A percentile compares a stretch with the other conserved stretches of the same genome.
These are phyloP conservation scores for Caloenas nicobarica DNA, from an alignment of 2,113 vertebrate genomes.

Conservation along the genomic window DNA sequence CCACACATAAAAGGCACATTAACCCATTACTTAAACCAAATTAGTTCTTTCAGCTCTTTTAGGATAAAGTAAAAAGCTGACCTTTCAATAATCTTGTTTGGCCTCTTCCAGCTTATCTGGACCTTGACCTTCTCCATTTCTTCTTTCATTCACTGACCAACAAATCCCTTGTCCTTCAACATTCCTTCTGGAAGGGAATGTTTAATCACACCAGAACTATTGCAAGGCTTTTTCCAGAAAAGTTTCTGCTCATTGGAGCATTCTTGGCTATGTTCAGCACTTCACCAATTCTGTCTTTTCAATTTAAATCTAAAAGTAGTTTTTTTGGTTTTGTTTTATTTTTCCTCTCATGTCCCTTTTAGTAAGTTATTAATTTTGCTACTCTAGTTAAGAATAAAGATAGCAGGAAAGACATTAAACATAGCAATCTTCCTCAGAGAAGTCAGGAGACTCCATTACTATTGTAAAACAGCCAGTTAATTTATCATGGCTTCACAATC, in stretches of 20 bases:
- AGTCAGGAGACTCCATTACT: background rate
- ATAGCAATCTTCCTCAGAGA: background rate
- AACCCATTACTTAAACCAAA: background rate
- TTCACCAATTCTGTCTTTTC: background rate
- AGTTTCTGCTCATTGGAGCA: background rate
- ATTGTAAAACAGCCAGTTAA: background rate
- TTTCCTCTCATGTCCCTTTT: background rate
- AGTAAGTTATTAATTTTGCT: constrained; percentile 3
- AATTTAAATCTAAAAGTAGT: background rate
- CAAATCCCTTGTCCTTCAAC: background rate
- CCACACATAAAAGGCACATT: background rate
- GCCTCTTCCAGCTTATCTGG: background rate
- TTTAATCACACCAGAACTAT: background rate
- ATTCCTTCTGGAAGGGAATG: background rate
- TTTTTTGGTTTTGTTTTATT: background rate
- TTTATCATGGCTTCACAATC: constrained; percentile 20
- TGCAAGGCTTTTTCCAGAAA: background rate
- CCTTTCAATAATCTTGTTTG: background rate
- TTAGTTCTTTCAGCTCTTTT: background rate
- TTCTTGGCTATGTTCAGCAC: background rate
- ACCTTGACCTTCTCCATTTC: background rate
- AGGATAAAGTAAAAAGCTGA: background rate
- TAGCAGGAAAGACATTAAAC: background rate
- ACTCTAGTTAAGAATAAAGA: background rate
- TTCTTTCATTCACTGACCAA: background rate